Base-by-base conservation (phyloP, 2,888 invertebrate species). In the Halocaridina rubra region DNA sequence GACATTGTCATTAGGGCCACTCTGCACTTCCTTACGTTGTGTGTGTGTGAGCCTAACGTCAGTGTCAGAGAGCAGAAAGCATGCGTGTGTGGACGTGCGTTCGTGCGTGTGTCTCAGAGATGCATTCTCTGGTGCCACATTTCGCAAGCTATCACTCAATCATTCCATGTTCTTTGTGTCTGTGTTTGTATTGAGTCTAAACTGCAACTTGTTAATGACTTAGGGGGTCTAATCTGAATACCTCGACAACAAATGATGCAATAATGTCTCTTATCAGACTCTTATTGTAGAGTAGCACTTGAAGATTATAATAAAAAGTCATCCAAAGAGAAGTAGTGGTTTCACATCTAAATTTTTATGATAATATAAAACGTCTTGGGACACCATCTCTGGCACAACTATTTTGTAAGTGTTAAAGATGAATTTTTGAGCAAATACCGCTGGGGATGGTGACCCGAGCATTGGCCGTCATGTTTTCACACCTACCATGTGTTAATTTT, bases 191-290 rank as follows among this genome's bases (percentile, higher is more conserved):
- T 57, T 77, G 57, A 69, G 85, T 80, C 85, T 85, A 80, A 80
- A 74, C 79, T 71, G 81, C 72, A 71, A 79, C 77, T 81, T 81
- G 77, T 86, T 81, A 81, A 72, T 39, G 80, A 85, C 78, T 76
- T 81, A 46, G 76, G 86, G 81, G 81, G 81, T 61, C 59, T 78
- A 78, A 72, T 81, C 81, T 74, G 81, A 81, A 78, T 86, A 81
- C 86, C 86, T 86, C 86, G 81, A 81, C 78, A 78, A 81, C 86
- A 85, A 86, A 81, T 81, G 86, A 86, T 86, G 86, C 86, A 86
- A 86, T 86, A 86, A 86, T 85, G 84, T 81, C 81, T 86, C 78
- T 86, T 86, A 86, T 86, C 81, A 71, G 86, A 86, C 86, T 85
- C 80, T 81, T 86, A 82, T 53, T 77, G 81, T 86, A 86, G 86